Evolutionary conservation across 2,888 invertebrate species (phyloP).

Genomic region (Erpobdella octoculata): DNA sequence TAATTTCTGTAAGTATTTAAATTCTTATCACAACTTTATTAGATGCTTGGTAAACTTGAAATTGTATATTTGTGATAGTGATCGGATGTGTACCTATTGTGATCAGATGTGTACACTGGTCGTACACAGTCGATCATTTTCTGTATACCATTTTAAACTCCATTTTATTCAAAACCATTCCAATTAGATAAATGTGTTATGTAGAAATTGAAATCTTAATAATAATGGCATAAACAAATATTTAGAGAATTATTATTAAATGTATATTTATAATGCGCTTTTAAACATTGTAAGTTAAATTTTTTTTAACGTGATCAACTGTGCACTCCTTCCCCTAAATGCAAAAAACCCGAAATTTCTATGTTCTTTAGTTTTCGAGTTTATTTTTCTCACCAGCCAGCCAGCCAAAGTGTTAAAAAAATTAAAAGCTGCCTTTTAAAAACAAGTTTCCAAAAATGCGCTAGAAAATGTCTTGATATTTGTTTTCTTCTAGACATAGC

Average conservation of each 20-base stretch:
- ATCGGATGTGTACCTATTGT: slow-evolving; percentile 1
- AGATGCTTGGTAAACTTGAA: slow-evolving; percentile 1
- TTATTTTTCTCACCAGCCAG: no score
- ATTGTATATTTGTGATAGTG: background rate
- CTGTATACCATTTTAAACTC: background rate
- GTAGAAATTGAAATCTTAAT: background rate
- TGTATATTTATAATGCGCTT: background rate
- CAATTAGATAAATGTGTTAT: background rate
- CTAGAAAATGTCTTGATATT: no score
- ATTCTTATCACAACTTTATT: background rate
- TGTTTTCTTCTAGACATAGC: no score
- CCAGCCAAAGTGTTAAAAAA: no score
- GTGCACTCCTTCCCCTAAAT: slow-evolving; percentile 3
- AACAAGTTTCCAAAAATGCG: no score
- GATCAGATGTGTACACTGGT: slow-evolving; percentile 2
- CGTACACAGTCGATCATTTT: slow-evolving; percentile 1
- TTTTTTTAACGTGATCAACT: background rate
- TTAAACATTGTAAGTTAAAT: background rate
- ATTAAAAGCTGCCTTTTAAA: no score
- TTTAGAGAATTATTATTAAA: no score
- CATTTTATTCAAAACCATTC: slow-evolving; percentile 1
- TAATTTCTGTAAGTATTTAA: background rate
- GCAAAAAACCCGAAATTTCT: no score
- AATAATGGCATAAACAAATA: background rate
- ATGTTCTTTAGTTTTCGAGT: no score